A percentile compares a stretch with the other conserved stretches of the same genome.
phyloP scores from a whole-genome alignment of 2,113 vertebrate genomes.

The rat (Rattus norvegicus) region DNA sequence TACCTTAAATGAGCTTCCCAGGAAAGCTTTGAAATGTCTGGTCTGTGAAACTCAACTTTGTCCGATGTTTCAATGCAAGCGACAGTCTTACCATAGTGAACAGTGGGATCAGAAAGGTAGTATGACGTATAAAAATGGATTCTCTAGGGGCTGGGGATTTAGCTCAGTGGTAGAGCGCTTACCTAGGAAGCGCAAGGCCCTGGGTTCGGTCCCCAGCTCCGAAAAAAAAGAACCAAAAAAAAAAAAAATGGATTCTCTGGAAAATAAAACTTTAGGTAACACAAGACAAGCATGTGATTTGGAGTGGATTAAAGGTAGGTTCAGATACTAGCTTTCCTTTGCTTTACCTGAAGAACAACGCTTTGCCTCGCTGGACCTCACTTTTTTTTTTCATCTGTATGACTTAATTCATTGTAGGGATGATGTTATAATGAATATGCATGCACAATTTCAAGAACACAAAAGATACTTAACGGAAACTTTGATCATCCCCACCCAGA shows the following conservation, averaged over 20 bases:
- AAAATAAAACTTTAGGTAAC: constrained; percentile 30
- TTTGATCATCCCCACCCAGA: constrained; percentile 54
- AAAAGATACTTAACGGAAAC: constrained; percentile 58
- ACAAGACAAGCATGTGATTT: background rate
- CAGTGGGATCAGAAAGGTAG: constrained; percentile 23
- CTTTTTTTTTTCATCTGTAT: constrained; percentile 6
- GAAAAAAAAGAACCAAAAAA: no score
- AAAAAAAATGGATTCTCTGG: background rate
- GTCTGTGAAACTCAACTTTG: background rate
- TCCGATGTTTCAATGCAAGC: background rate
- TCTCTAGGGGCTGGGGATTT: no score
- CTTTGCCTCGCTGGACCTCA: background rate
- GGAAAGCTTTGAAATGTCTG: constrained; percentile 3
- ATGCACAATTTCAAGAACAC: constrained; percentile 39
- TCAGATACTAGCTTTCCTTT: constrained; percentile 33
- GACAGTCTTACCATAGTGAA: background rate
- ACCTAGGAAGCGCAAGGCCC: no score
- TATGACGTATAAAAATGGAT: background rate
- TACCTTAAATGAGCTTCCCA: constrained; percentile 31
- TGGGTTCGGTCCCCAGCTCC: no score
- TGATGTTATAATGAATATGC: constrained; percentile 55
- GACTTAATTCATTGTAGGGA: constrained; percentile 48
- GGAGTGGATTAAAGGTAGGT: background rate
- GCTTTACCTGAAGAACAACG: constrained; percentile 39
- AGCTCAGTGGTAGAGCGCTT: no score